phyloP scores from a whole-genome alignment of 2,888 invertebrate genomes.

The Scaptomyza polygonia region DNA sequence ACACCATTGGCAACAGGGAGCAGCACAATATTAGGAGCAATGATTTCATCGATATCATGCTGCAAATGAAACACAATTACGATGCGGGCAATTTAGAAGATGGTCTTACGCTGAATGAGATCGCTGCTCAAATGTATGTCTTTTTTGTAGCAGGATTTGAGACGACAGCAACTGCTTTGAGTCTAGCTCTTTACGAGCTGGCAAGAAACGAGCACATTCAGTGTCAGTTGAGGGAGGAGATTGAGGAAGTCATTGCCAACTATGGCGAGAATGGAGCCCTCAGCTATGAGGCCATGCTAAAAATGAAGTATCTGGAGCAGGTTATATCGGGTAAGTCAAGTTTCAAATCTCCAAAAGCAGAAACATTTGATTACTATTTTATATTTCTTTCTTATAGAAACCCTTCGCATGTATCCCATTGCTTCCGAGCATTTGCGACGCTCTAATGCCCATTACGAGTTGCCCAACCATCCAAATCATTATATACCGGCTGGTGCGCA shows the following conservation, averaged over 20 bases:
- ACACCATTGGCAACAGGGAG: conserved; percentile 62
- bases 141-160: conserved; percentile 86
- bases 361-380: too few relatives aligned
- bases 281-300: conserved; percentile 79
- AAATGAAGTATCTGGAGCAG: conserved; percentile 85
- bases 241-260: conserved; percentile 68
- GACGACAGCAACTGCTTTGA: conserved; percentile 87
- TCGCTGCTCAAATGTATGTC: conserved; percentile 80
- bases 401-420: conserved; percentile 86
- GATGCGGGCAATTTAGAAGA: conserved; percentile 71
- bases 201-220: conserved; percentile 65
- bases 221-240: conserved; percentile 83
- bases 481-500: conserved; percentile 40
- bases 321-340: conserved; percentile 83
- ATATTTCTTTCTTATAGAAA: conserved; percentile 81
- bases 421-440: conserved; percentile 71
- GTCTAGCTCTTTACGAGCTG: conserved; percentile 83
- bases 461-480: conserved; percentile 60
- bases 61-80: conserved; percentile 61
- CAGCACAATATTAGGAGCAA: conserved; percentile 84
- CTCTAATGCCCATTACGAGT: conserved; percentile 74
- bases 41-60: conserved; percentile 86
- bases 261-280: conserved; percentile 75
- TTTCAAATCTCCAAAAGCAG: neutral
- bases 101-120: conserved; percentile 74